Conservation (phyloP, 1,140 invertebrate species). For the Leptinotarsa lineolata region DNA sequence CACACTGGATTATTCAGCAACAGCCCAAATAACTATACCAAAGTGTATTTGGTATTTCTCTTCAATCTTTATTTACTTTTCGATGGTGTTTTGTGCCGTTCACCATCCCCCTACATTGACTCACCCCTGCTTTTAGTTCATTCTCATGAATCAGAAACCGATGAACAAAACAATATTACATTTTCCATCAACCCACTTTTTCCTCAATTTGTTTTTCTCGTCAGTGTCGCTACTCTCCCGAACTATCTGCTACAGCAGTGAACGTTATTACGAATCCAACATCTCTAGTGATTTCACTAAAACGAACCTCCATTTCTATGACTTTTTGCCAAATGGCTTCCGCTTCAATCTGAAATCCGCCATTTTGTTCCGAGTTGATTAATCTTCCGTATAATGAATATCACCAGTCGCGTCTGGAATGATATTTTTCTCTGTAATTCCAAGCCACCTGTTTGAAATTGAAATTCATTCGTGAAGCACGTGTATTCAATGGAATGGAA, state of each 20-base stretch:
- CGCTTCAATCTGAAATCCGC: background rate
- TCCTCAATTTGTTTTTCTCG: too few species aligned
- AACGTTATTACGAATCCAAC: conserved; percentile 8
- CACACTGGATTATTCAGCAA: too few species aligned
- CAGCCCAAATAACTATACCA: too few species aligned
- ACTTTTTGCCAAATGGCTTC: conserved; percentile 9
- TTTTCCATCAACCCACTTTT: too few species aligned
- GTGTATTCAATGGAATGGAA: background rate
- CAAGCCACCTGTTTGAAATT: background rate
- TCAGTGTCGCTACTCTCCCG: too few species aligned
- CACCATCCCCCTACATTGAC: too few species aligned
- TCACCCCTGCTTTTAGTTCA: too few species aligned
- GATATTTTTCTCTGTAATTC: conserved; percentile 7
- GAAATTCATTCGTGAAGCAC: background rate
- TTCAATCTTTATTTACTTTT: too few species aligned
- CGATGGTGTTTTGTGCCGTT: too few species aligned
- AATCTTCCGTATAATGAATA: conserved; percentile 15
- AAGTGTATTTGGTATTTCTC: too few species aligned
- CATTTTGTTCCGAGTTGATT: conserved; percentile 16
- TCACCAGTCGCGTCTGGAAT: background rate
- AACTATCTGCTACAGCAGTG: background rate
- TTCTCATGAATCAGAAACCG: too few species aligned
- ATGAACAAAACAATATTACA: too few species aligned
- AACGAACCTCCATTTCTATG: conserved; percentile 2
- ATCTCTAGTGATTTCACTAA: background rate